These are phyloP conservation scores for Glaucomys volans DNA, from an alignment of 2,113 vertebrate genomes.

Conservation along the genomic window DNA sequence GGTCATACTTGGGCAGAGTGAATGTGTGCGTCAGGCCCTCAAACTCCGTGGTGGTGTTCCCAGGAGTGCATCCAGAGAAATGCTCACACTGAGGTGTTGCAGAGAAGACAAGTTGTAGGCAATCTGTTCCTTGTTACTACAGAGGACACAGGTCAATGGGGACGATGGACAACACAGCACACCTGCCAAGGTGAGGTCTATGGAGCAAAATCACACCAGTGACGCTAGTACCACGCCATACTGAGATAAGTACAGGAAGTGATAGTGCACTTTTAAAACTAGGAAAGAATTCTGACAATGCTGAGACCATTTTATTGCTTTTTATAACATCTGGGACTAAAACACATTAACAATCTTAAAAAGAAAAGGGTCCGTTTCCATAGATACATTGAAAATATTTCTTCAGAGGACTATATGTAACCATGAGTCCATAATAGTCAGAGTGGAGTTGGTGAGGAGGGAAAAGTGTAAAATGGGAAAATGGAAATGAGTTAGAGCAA, in stretches of 20 bases:
- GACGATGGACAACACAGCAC: too few relatives aligned
- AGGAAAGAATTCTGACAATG: background rate
- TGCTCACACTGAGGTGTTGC: background rate
- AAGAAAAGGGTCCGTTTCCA: background rate
- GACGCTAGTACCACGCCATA: background rate
- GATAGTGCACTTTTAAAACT: background rate
- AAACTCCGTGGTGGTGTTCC: background rate
- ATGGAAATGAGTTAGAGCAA: background rate
- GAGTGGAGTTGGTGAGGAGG: background rate
- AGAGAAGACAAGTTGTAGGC: background rate
- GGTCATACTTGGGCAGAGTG: background rate
- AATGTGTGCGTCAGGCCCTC: background rate
- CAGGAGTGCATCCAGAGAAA: background rate
- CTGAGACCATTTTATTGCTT: background rate
- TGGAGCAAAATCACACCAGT: too few relatives aligned
- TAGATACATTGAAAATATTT: background rate
- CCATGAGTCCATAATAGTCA: background rate
- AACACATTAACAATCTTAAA: background rate
- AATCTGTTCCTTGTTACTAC: background rate
- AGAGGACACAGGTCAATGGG: background rate
- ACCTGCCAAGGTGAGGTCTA: background rate
- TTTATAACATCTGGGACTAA: background rate
- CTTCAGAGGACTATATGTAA: rapidly evolving
- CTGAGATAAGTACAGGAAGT: background rate
- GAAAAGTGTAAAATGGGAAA: background rate